Evolutionary conservation across 2,113 vertebrate genomes (phyloP).

Genomic region (Thunnus thynnus): DNA sequence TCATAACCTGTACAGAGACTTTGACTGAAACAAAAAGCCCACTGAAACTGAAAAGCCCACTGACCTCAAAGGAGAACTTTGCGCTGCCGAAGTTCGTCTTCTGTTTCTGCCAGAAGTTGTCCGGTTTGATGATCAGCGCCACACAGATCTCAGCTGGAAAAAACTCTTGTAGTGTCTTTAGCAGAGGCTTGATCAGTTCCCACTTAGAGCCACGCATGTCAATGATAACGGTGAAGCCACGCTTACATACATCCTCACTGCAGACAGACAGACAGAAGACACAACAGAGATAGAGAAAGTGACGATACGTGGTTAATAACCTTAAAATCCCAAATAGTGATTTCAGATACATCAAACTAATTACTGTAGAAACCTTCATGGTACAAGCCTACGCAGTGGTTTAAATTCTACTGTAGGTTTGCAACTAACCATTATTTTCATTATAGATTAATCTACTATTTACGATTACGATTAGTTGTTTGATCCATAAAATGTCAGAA

Average conservation of each 20-base stretch:
- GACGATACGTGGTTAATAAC: not conserved
- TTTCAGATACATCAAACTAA: conserved; percentile 2
- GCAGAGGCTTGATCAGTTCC: conserved; percentile 98
- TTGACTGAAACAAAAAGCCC: not conserved
- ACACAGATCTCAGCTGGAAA: conserved; percentile 97
- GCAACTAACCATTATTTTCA: too few species aligned
- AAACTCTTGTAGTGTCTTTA: conserved; percentile 98
- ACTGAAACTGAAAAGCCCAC: not conserved
- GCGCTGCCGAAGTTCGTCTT: conserved; percentile 99
- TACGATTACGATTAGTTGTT: too few species aligned
- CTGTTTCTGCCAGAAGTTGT: conserved; percentile 99
- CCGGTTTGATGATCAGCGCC: conserved; percentile 98
- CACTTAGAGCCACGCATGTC: conserved; percentile 99
- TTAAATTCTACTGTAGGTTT: too few species aligned
- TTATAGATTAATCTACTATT: too few species aligned
- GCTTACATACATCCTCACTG: conserved; percentile 98
- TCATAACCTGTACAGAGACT: not conserved
- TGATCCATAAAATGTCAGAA: too few species aligned
- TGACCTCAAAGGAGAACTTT: conserved; percentile 98
- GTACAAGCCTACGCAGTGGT: too few species aligned
- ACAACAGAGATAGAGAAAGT: not conserved
- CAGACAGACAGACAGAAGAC: not conserved
- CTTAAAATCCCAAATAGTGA: not conserved
- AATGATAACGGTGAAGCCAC: conserved; percentile 98
- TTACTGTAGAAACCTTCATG: not conserved